Conservation (phyloP, 2,113 vertebrate species). For the Saguinus imperator region DNA sequence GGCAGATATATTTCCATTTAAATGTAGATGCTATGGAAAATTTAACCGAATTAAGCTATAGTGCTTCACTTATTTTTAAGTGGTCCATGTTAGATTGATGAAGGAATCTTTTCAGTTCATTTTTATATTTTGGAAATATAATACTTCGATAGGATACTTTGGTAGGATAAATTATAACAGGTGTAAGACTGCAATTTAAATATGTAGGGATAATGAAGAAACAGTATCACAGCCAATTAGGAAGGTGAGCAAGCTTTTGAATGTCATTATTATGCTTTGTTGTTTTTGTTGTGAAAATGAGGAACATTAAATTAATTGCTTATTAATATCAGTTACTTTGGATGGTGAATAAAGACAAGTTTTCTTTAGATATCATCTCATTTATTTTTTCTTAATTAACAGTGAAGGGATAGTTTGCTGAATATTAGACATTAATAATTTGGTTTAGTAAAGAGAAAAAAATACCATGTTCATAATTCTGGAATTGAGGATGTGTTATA, state of each 20-base stretch:
- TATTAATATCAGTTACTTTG: background rate
- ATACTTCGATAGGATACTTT: background rate
- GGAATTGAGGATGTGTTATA: background rate
- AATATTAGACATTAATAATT: background rate
- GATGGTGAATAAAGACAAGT: background rate
- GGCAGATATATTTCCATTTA: conserved; percentile 36
- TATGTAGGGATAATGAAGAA: background rate
- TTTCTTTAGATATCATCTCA: background rate
- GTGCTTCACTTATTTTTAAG: conserved; percentile 48
- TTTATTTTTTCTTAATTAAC: conserved; percentile 45
- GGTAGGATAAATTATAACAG: background rate
- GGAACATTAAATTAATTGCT: background rate
- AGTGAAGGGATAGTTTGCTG: background rate
- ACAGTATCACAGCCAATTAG: background rate
- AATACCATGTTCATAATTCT: background rate
- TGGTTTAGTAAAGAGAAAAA: background rate
- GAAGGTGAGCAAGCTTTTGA: background rate
- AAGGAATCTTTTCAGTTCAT: conserved; percentile 34
- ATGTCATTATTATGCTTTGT: background rate
- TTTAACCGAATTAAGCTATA: background rate
- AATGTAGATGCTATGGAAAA: conserved; percentile 1
- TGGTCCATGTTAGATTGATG: conserved; percentile 1
- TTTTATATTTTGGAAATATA: conserved; percentile 55
- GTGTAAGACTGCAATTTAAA: conserved; percentile 41
- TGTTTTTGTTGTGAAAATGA: conserved; percentile 24